Evolutionary conservation across 2,797 vertebrate species (phyloP).

Genomic region (Fundulus diaphanus): DNA sequence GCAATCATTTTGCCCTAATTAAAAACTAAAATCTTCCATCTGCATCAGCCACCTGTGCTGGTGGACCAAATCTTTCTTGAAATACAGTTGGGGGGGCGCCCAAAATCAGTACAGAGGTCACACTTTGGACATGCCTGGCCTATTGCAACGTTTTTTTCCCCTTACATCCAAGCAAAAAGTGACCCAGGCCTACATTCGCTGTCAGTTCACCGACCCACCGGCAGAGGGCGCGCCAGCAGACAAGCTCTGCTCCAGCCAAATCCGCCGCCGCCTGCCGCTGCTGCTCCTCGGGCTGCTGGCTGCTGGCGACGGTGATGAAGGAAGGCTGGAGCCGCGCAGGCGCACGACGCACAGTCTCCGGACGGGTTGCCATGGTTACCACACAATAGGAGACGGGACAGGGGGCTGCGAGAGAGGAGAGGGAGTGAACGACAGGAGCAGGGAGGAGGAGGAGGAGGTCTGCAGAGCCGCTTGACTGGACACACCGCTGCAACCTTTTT

Average conservation of each 20-base stretch:
- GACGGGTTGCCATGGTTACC: conserved; percentile 81
- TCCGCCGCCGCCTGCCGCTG: conserved; percentile 15
- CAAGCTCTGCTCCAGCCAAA: conserved; percentile 32
- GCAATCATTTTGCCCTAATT: no score
- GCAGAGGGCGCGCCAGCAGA: conserved; percentile 75
- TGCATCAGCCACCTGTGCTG: no score
- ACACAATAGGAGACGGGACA: conserved; percentile 88
- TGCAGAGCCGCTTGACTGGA: conserved; percentile 82
- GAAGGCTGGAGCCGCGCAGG: conserved; percentile 69
- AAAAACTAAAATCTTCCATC: no score
- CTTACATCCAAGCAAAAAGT: neutral
- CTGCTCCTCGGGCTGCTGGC: conserved; percentile 1
- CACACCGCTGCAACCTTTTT: conserved; percentile 73
- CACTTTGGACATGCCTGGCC: no score
- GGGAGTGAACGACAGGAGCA: conserved; percentile 47
- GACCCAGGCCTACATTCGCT: neutral
- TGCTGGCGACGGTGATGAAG: conserved; percentile 27
- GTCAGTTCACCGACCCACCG: conserved; percentile 29
- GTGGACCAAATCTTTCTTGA: no score
- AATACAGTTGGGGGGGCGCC: no score
- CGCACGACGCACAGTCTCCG: conserved; percentile 71
- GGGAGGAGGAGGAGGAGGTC: conserved; percentile 72
- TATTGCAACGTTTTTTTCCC: neutral
- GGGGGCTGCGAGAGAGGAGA: conserved; percentile 77
- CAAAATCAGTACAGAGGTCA: no score